phyloP scores from a whole-genome alignment of 1,140 invertebrate genomes.

The Brachionus koreanus region DNA sequence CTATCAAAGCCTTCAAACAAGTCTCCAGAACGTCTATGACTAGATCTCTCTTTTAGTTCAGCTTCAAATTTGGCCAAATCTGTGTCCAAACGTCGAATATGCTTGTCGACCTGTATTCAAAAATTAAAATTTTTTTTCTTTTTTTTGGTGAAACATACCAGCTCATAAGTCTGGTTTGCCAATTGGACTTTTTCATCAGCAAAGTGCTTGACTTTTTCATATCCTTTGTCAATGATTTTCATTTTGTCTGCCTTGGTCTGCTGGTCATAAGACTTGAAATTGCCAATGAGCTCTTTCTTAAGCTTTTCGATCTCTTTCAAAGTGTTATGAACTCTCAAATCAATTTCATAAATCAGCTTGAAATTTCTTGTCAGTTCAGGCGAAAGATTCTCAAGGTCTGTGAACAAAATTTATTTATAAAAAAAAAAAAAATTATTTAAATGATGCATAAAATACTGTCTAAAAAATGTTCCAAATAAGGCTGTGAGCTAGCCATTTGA shows the following conservation, averaged over 20 bases:
- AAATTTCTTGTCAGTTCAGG: conserved; percentile 37
- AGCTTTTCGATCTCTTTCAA: conserved; percentile 31
- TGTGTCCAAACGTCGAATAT: conserved; percentile 87
- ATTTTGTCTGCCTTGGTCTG: not conserved
- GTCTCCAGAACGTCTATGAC: not conserved
- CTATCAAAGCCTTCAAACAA: not conserved
- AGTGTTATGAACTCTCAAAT: not conserved
- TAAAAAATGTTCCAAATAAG: conserved; percentile 39
- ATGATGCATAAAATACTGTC: not conserved
- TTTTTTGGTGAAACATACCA: not conserved
- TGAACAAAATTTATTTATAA: not conserved
- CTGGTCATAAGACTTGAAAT: conserved; percentile 6
- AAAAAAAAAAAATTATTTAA: not conserved
- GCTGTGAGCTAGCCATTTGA: conserved; percentile 2
- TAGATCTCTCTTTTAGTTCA: conserved; percentile 24
- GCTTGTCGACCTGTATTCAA: conserved; percentile 74
- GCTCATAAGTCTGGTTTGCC: conserved; percentile 42
- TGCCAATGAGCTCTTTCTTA: not conserved
- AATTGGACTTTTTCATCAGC: conserved; percentile 41
- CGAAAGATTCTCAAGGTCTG: conserved; percentile 29
- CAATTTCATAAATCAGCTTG: conserved; percentile 23
- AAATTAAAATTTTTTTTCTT: not conserved
- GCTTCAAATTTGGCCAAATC: conserved; percentile 82
- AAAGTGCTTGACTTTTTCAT: not conserved
- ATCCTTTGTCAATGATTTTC: conserved; percentile 27